Base-by-base conservation (phyloP, 1,140 invertebrate species). In the Drosophila subpulchrella region DNA sequence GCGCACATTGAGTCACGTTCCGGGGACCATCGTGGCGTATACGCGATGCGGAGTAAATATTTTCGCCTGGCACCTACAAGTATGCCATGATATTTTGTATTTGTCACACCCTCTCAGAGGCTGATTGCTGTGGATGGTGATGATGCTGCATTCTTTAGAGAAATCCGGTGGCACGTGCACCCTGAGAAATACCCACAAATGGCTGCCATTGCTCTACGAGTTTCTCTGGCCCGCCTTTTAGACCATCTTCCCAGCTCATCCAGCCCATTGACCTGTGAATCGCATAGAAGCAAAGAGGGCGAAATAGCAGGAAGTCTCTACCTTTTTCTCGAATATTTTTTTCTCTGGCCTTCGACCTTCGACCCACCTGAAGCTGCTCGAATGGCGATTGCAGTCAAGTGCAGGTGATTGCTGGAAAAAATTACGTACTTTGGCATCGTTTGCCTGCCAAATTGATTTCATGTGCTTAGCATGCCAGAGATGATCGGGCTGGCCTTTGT, bases 331-430 rank as follows among this genome's bases (percentile, higher is more conserved):
- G 15, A 10, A 11, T 7, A 10, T 54, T 72, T 38, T 42, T 20
- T 17, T 32, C 32, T 39, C 36, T 12, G 10, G 38, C 15, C 13
- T 41, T 58, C 30, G 48, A 38, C 15, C 13, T 41, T 58, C 30
- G 48, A 38, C 36, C 61, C 54, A 67, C 72, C 73, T 75, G 61
- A 66, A 32, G 72, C 55, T 75, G 60, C 71, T 58, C 10, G 38
- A 59, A 30, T 24, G 53, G 74, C 54, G 34, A 60, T 58, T 36
- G 75, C 74, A 78, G 42, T 78, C 75, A 78, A 77, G 75, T 77
- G 75, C 75, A 77, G 70, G 63, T 51, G 61, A 77, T 76, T 77
- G 63, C 56, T 68, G 51, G 55, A 68, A 77, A 67, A 77, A 77
- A 70, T 70, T 56, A 77, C 73, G 54, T 76, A 76, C 61, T 76